Conservation (phyloP, 2,888 invertebrate species). For the Antitype chi region DNA sequence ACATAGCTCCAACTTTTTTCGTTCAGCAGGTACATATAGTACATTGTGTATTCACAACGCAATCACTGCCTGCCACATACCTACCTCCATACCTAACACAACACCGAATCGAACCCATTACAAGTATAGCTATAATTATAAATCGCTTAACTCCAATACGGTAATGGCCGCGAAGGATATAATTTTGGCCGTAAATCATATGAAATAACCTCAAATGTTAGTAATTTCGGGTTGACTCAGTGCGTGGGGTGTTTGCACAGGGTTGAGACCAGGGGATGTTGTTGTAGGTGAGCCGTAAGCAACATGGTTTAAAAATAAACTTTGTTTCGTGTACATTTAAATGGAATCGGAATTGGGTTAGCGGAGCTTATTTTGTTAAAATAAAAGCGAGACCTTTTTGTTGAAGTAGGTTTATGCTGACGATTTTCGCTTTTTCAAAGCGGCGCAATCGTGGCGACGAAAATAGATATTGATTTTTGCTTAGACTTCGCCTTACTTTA, state of each 20-base stretch:
- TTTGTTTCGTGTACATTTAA: constrained; percentile 50
- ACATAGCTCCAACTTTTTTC: constrained; percentile 11
- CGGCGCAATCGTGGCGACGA: constrained; percentile 18
- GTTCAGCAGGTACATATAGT: constrained; percentile 12
- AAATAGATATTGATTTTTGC: constrained; percentile 53
- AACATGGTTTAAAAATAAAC: constrained; percentile 57
- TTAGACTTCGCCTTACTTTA: constrained; percentile 3
- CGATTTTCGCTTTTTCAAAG: constrained; percentile 27
- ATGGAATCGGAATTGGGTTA: constrained; percentile 52
- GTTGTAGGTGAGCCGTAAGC: constrained; percentile 36
- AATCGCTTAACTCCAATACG: constrained; percentile 63
- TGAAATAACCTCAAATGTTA: constrained; percentile 80
- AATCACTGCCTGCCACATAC: constrained; percentile 24
- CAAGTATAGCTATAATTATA: constrained; percentile 58
- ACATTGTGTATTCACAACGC: constrained; percentile 26
- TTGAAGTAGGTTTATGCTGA: constrained; percentile 36
- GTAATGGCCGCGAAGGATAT: constrained; percentile 66
- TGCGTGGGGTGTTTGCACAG: constrained; percentile 51
- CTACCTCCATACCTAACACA: constrained; percentile 6
- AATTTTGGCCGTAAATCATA: constrained; percentile 80
- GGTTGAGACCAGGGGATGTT: constrained; percentile 50
- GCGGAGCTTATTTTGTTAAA: constrained; percentile 51
- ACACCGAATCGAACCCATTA: constrained; percentile 52
- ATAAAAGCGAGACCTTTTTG: constrained; percentile 55
- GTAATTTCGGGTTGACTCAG: constrained; percentile 74